These are phyloP conservation scores for Galleria mellonella DNA, from an alignment of 1,140 invertebrate species.

Conservation along the genomic window DNA sequence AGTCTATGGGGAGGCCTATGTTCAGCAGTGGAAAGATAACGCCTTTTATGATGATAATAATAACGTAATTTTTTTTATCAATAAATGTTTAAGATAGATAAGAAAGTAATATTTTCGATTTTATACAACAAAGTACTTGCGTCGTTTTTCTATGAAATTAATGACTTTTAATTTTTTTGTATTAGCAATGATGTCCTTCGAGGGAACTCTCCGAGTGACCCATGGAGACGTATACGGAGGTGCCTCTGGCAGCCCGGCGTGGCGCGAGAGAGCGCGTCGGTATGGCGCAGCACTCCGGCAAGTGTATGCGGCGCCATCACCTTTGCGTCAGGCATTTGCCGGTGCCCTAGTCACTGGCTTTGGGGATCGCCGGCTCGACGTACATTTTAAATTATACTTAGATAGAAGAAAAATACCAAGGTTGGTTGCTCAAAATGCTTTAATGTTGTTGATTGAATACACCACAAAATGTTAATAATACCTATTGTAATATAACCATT, in stretches of 20 bases:
- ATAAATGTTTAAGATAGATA: too few relatives aligned
- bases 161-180: too few relatives aligned
- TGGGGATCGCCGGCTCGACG: constrained; percentile 80
- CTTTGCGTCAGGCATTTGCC: constrained; percentile 78
- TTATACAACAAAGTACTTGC: too few relatives aligned
- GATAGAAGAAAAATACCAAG: constrained; percentile 84
- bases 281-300: constrained; percentile 75
- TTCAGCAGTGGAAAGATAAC: too few relatives aligned
- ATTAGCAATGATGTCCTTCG: constrained; percentile 80
- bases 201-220: constrained; percentile 79
- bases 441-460: too few relatives aligned
- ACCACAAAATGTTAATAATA: too few relatives aligned
- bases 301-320: constrained; percentile 69
- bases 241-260: constrained; percentile 49
- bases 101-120: too few relatives aligned
- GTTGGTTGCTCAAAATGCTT: constrained; percentile 32
- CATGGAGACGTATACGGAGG: constrained; percentile 79
- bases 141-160: too few relatives aligned
- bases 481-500: constrained; percentile 10
- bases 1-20: too few relatives aligned
- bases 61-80: too few relatives aligned
- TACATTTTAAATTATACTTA: constrained; percentile 83
- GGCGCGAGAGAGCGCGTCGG: constrained; percentile 67
- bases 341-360: constrained; percentile 80
- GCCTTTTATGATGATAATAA: too few relatives aligned